Base-by-base conservation (phyloP, 2,888 invertebrate genomes). In the Eilema griseolum region DNA sequence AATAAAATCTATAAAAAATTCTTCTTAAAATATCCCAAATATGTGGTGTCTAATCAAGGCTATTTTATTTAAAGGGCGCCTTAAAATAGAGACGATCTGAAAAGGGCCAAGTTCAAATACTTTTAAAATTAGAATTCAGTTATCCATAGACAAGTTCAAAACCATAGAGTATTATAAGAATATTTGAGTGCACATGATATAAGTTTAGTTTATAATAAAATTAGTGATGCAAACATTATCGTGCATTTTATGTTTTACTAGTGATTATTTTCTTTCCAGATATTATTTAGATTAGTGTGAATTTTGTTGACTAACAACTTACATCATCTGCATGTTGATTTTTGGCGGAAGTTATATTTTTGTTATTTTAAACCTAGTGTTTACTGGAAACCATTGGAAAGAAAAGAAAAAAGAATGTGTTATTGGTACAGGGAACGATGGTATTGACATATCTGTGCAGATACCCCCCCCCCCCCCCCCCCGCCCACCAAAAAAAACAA, bases 41-140 rank as follows among this genome's bases (percentile, higher is more conserved):
- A 52, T 68, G 24, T 46, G 52, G 52, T 52, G n/a, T 52, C n/a
- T 20, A n/a, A 52, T n/a, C 8, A 52, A n/a, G 4, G n/a, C 16
- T 52, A 52, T 20, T 46, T 20, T 52, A 52, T 41, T 41, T 52
- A 75, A 77, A 80, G 73, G 78, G 72, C 62, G 63, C 33, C 4
- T 72, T 72, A 72, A 70, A 72, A 79, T 76, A 74, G 26, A 57
- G 1, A 31, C 10, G n/a, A 23, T 67, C 20, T 24, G 66, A 67
- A 80, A 82, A 64, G 52, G 78, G 81, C 67, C 78, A 81, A 80
- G 76, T 82, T 82, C 80, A 77, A 37, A 24, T 60, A 28, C 31
- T 11, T 61, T 10, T 74, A 74, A 76, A 73, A 73, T 80, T 74
- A 71, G 72, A 62, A 37, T 57, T 12, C 28, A 59, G 52, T 23